These are phyloP conservation scores for Tretioscincus oriximinensis DNA, from an alignment of 2,113 vertebrate species.

Conservation along the genomic window DNA sequence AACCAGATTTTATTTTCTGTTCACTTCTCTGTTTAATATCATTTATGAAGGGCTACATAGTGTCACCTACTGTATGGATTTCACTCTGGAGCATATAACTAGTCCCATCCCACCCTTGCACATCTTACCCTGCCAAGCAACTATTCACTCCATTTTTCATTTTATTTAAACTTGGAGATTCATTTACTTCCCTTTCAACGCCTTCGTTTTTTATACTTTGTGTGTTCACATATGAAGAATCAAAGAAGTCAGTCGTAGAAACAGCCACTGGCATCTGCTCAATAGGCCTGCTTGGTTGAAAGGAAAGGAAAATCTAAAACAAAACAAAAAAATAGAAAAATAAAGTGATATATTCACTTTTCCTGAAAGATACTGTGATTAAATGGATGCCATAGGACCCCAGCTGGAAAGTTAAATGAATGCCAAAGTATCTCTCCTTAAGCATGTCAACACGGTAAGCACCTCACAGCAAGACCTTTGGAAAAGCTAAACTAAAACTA, in stretches of 20 bases:
- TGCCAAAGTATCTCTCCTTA: constrained; percentile 44
- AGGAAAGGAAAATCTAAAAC: constrained; percentile 33
- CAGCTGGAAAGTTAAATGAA: constrained; percentile 64
- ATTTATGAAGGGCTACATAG: neutral
- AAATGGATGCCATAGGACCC: constrained; percentile 55
- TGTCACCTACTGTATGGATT: too few relatives aligned
- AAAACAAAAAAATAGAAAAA: constrained; percentile 42
- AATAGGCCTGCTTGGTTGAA: constrained; percentile 41
- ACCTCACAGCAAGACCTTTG: constrained; percentile 52
- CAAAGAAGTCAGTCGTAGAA: constrained; percentile 42
- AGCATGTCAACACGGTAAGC: constrained; percentile 50
- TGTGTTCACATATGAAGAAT: constrained; percentile 54
- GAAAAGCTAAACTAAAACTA: constrained; percentile 63
- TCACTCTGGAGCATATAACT: neutral
- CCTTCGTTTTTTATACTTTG: constrained; percentile 62
- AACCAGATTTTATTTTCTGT: neutral
- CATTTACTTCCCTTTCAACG: constrained; percentile 47
- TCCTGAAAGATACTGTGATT: constrained; percentile 53
- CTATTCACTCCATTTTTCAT: constrained; percentile 41
- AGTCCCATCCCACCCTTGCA: too few relatives aligned
- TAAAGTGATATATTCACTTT: constrained; percentile 54
- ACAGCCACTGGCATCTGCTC: constrained; percentile 39
- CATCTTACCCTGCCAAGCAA: constrained; percentile 27
- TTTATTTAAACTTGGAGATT: constrained; percentile 50
- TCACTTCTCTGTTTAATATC: neutral